Conservation (phyloP, 2,113 vertebrate species). For the Laticauda colubrina region DNA sequence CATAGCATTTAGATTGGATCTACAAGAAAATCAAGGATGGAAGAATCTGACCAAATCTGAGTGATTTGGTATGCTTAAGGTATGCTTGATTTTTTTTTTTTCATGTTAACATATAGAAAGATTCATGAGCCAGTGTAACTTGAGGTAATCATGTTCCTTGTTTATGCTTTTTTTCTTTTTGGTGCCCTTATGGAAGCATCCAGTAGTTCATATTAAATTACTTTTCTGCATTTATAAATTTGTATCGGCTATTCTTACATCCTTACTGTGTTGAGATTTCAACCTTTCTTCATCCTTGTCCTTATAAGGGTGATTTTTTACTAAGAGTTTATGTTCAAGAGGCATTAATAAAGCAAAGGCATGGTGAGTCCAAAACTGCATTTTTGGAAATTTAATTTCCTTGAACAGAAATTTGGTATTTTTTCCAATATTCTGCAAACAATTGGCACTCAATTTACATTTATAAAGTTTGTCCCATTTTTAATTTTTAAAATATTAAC, state of each 20-base stretch:
- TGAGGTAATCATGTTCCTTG: background rate
- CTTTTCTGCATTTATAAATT: background rate
- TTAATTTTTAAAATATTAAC: background rate
- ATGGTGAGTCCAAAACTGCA: background rate
- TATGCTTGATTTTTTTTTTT: conserved; percentile 1
- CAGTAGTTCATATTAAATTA: background rate
- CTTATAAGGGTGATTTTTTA: background rate
- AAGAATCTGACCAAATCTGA: background rate
- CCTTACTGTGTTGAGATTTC: background rate
- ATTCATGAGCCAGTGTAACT: background rate
- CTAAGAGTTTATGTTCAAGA: background rate
- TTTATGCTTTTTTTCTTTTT: background rate
- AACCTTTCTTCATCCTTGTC: background rate
- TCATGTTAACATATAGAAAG: background rate
- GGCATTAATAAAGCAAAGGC: background rate
- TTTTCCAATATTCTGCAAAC: background rate
- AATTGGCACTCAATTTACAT: background rate
- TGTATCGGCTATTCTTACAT: background rate
- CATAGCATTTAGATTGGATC: background rate
- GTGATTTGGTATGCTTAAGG: background rate
- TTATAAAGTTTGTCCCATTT: background rate
- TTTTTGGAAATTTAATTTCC: background rate
- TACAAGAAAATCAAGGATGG: background rate
- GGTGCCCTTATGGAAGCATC: background rate
- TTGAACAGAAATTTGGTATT: background rate